Evolutionary conservation across 2,888 invertebrate species (phyloP).

Genomic region (Lasioglossum morio): DNA sequence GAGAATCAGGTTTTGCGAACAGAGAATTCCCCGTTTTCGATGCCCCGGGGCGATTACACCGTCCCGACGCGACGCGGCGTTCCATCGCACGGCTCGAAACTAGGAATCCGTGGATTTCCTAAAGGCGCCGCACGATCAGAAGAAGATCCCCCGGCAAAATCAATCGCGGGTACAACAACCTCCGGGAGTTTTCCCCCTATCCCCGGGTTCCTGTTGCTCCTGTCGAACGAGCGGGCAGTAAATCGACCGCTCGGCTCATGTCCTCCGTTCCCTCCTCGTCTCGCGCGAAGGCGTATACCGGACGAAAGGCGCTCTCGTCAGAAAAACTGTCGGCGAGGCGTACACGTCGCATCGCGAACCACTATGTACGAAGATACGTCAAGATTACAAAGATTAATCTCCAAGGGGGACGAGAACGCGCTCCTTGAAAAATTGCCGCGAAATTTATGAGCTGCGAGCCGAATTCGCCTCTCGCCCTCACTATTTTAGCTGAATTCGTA

Average conservation of each 20-base stretch:
- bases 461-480: neutral
- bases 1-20: neutral
- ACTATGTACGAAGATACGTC: conserved; percentile 55
- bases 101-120: conserved; percentile 21
- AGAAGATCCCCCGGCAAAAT: conserved; percentile 46
- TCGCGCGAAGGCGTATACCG: conserved; percentile 44
- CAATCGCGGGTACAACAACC: conserved; percentile 58
- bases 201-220: conserved; percentile 30
- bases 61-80: neutral
- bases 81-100: neutral
- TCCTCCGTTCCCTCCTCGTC: conserved; percentile 36
- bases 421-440: conserved; percentile 43
- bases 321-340: conserved; percentile 62
- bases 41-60: neutral
- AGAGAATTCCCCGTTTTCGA: neutral
- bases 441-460: conserved; percentile 33
- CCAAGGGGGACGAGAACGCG: conserved; percentile 4
- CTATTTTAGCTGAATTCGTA: neutral
- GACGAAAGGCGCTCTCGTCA: conserved; percentile 50
- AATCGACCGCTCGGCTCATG: conserved; percentile 59
- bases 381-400: conserved; percentile 59
- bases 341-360: conserved; percentile 51
- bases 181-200: conserved; percentile 34
- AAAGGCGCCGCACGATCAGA: conserved; percentile 5
- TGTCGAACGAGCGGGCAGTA: conserved; percentile 57